Evolutionary conservation across 2,797 vertebrate genomes (phyloP).

Genomic region (Tangara arthus): DNA sequence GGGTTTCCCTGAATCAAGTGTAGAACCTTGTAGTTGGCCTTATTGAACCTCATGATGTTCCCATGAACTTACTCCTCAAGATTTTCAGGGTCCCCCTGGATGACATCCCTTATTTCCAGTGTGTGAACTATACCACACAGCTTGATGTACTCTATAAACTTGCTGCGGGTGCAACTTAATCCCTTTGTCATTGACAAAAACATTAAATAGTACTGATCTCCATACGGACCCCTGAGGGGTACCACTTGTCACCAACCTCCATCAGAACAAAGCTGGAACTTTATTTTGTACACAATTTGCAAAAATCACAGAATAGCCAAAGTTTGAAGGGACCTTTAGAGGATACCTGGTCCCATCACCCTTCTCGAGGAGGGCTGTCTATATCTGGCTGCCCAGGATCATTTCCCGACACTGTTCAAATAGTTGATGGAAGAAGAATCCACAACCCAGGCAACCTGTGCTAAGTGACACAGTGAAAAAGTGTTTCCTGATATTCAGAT

Average conservation of each 20-base stretch:
- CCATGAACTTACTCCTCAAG: background rate
- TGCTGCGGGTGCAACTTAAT: background rate
- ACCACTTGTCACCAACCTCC: background rate
- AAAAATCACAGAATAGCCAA: background rate
- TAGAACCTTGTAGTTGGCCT: background rate
- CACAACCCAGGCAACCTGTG: background rate
- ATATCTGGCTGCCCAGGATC: background rate
- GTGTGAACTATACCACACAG: background rate
- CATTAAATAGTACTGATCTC: background rate
- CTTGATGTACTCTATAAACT: background rate
- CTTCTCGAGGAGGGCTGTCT: background rate
- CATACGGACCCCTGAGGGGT: accelerated
- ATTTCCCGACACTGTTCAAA: background rate
- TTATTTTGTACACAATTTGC: background rate
- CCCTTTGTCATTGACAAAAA: background rate
- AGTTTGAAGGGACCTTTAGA: background rate
- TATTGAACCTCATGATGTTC: background rate
- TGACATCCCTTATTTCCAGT: background rate
- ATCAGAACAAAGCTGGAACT: background rate
- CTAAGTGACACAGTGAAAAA: background rate
- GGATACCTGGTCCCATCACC: background rate
- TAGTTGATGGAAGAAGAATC: background rate
- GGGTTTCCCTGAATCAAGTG: background rate
- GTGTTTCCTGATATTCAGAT: background rate
- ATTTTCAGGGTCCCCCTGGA: background rate